Evolutionary conservation across 2,797 vertebrate species (phyloP).

Genomic region (Coendou prehensilis): DNA sequence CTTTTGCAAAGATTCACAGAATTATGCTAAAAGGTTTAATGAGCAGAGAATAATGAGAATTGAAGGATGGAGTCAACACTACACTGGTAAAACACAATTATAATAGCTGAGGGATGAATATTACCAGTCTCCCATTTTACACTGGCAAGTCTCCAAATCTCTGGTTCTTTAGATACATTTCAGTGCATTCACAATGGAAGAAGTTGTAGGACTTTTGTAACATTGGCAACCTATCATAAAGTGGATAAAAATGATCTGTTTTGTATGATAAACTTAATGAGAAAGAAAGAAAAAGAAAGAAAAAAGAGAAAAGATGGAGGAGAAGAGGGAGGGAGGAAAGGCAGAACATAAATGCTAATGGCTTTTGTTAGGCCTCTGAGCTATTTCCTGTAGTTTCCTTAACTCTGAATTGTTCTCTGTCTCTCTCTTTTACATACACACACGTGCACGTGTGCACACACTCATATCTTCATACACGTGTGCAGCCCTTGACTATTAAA

Average conservation of each 20-base stretch:
- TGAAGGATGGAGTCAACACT: background rate
- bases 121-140: background rate
- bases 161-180: background rate
- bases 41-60: background rate
- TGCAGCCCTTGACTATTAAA: background rate
- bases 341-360: background rate
- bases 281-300: background rate
- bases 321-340: background rate
- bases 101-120: background rate
- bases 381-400: background rate
- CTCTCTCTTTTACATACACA: too few species aligned
- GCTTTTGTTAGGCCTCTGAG: background rate
- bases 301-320: background rate
- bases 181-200: background rate
- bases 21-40: background rate
- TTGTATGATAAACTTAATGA: background rate
- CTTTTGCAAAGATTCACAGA: background rate
- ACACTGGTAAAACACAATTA: background rate
- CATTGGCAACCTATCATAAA: background rate
- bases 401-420: background rate
- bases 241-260: background rate
- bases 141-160: background rate
- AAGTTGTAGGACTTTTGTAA: background rate
- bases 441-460: background rate
- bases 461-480: too few species aligned